Conservation (phyloP, 2,113 vertebrate species). For the Callaeas wilsoni region DNA sequence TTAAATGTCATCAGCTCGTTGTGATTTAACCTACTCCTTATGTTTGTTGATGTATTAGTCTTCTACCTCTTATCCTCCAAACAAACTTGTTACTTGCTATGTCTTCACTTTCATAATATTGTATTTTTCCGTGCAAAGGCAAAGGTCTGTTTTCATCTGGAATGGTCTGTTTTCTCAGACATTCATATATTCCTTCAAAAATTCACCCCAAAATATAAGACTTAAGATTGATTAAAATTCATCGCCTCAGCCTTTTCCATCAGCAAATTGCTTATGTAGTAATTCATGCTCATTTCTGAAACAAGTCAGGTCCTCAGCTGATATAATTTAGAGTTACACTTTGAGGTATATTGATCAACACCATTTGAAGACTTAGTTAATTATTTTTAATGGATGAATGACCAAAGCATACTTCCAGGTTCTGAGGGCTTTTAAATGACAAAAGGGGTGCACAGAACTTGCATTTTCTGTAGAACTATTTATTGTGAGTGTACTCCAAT, state of each 20-base stretch:
- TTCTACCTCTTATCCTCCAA: background rate
- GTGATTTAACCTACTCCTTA: background rate
- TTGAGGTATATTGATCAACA: background rate
- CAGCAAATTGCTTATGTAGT: background rate
- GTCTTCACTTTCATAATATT: background rate
- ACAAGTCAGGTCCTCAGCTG: background rate
- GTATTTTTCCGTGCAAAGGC: background rate
- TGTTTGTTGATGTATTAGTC: background rate
- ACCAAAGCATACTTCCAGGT: background rate
- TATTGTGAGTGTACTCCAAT: background rate
- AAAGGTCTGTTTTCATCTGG: background rate
- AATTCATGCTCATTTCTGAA: background rate
- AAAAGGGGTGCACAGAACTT: background rate
- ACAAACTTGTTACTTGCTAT: background rate
- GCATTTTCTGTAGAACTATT: conserved; percentile 20
- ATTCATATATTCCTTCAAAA: background rate
- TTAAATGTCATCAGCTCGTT: background rate
- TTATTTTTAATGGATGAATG: conserved; percentile 1
- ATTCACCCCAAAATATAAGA: background rate
- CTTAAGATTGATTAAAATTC: background rate
- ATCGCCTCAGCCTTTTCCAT: background rate
- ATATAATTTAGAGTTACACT: background rate
- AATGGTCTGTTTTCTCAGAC: background rate
- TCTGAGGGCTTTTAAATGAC: conserved; percentile 2
- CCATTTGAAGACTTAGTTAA: background rate